Evolutionary conservation across 2,113 vertebrate genomes (phyloP).

Genomic region (Etia nguti): DNA sequence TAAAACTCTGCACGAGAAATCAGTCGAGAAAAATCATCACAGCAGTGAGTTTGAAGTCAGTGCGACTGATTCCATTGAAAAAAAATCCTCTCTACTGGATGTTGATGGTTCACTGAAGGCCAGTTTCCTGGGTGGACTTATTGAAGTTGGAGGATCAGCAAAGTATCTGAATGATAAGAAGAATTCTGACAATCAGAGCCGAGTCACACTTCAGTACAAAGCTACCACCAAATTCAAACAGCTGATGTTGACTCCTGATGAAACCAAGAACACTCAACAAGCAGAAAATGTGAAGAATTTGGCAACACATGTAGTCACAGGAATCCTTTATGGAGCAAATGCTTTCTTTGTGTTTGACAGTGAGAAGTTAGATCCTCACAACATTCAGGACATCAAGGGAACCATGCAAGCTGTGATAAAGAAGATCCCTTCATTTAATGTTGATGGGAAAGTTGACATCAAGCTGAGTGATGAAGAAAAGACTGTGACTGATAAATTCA

Average conservation of each 20-base stretch:
- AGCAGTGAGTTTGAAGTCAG: not conserved
- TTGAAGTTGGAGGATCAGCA: slow-evolving; percentile 20
- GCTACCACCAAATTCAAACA: slow-evolving; percentile 13
- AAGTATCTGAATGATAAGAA: slow-evolving; percentile 5
- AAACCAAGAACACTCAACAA: not conserved
- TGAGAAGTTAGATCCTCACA: not conserved
- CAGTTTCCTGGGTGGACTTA: not conserved
- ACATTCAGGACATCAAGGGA: not conserved
- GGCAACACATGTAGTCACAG: slow-evolving; percentile 32
- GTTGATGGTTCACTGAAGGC: slow-evolving; percentile 1
- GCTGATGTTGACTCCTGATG: not conserved
- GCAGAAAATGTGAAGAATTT: not conserved
- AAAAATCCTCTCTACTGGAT: not conserved
- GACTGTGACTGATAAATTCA: not conserved
- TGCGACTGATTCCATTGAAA: not conserved
- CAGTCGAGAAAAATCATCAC: fast-evolving
- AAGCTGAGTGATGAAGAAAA: not conserved
- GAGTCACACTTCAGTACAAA: slow-evolving; percentile 15
- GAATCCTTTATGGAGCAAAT: not conserved
- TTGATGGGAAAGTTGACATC: fast-evolving
- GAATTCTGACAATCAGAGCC: not conserved
- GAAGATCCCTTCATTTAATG: not conserved
- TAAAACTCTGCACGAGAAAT: not conserved
- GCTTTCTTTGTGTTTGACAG: slow-evolving; percentile 42
- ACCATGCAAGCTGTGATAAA: not conserved